Evolutionary conservation across 2,113 vertebrate species (phyloP).

Genomic region (Miniopterus natalensis): DNA sequence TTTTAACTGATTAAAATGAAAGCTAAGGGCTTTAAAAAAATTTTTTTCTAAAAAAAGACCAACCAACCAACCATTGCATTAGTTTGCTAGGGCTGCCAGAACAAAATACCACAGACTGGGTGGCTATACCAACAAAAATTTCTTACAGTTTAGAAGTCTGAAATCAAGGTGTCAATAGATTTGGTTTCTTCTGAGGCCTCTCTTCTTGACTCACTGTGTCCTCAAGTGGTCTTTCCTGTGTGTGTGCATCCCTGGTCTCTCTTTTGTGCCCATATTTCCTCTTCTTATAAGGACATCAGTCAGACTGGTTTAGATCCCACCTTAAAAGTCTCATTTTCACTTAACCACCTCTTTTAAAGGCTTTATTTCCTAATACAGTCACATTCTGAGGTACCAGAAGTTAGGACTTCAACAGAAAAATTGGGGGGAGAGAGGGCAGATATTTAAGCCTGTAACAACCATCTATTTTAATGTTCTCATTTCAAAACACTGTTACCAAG

Average conservation of each 20-base stretch:
- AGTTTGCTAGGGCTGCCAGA: background rate
- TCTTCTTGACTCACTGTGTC: background rate
- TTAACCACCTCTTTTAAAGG: background rate
- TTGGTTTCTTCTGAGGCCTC: background rate
- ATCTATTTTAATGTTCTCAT: background rate
- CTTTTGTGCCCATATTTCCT: background rate
- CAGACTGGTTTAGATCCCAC: background rate
- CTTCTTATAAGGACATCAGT: background rate
- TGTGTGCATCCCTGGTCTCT: background rate
- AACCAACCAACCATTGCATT: background rate
- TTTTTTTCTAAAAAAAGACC: background rate
- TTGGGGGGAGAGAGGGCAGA: background rate
- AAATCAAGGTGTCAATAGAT: background rate
- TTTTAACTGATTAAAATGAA: constrained; percentile 45
- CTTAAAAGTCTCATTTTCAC: background rate
- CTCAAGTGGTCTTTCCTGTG: background rate
- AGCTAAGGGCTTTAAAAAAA: background rate
- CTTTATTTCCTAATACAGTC: background rate
- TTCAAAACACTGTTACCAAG: constrained; percentile 34
- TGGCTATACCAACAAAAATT: background rate
- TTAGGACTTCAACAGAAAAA: background rate
- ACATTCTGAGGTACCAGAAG: background rate
- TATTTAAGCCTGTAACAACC: background rate
- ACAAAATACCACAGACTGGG: constrained; percentile 1
- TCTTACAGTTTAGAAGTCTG: background rate